Percentiles rank a stretch among this genome's conserved stretches.
Evolutionary conservation across 2,113 vertebrate species (phyloP).

Genomic region (Neogobius melanostomus): DNA sequence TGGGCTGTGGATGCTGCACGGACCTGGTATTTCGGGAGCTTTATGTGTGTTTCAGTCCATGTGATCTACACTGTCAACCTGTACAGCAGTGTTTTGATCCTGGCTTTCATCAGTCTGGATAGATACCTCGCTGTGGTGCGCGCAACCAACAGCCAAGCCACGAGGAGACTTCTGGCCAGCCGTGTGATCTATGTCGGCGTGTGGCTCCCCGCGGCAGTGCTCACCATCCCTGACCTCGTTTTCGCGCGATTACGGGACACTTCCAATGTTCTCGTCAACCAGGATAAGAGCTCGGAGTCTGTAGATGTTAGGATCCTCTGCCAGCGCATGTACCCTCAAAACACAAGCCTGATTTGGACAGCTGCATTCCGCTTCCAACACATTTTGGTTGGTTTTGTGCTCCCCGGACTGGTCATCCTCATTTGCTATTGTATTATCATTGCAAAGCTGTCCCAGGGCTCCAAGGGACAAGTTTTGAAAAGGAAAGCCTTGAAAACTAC

Average conservation of each 20-base stretch:
- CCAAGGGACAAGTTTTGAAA: slow-evolving; percentile 89
- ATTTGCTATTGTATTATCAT: slow-evolving; percentile 97
- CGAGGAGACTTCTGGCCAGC: slow-evolving; percentile 86
- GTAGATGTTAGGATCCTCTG: slow-evolving; percentile 73
- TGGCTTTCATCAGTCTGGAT: slow-evolving; percentile 97
- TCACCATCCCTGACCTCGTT: slow-evolving; percentile 91
- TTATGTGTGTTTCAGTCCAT: slow-evolving; percentile 89
- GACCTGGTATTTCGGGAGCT: slow-evolving; percentile 87
- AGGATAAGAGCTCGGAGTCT: neutral
- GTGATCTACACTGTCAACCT: slow-evolving; percentile 96
- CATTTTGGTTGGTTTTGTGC: slow-evolving; percentile 89
- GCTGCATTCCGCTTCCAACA: slow-evolving; percentile 90
- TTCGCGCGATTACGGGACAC: slow-evolving; percentile 78
- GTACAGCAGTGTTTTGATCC: slow-evolving; percentile 94
- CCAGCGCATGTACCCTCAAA: slow-evolving; percentile 84
- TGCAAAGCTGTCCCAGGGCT: slow-evolving; percentile 83
- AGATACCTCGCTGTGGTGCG: slow-evolving; percentile 93
- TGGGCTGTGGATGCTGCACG: slow-evolving; percentile 92
- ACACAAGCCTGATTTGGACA: slow-evolving; percentile 71
- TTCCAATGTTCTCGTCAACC: slow-evolving; percentile 16
- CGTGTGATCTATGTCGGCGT: slow-evolving; percentile 90
- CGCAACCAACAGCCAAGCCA: slow-evolving; percentile 89
- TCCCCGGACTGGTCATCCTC: slow-evolving; percentile 93
- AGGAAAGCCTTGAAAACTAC: slow-evolving; percentile 96
- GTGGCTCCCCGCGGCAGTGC: slow-evolving; percentile 89